Conservation (phyloP, 2,113 vertebrate genomes). For the Connochaetes taurinus region DNA sequence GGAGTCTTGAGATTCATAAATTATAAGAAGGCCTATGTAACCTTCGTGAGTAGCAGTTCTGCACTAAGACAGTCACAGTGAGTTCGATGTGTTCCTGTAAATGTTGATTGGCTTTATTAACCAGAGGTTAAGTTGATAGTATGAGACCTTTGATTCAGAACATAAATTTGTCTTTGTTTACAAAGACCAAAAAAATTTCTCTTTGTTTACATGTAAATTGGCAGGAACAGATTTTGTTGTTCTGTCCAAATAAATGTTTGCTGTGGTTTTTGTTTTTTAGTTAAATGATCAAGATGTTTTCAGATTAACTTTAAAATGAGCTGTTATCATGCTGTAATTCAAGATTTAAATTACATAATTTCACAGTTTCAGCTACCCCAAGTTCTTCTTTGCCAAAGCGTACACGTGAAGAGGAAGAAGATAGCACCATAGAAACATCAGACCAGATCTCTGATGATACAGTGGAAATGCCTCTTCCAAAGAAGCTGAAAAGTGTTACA, state of each 20-base stretch:
- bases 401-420: constrained; percentile 92
- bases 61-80: background rate
- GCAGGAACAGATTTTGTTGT: background rate
- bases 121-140: background rate
- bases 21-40: background rate
- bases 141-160: background rate
- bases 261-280: background rate
- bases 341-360: constrained; percentile 9
- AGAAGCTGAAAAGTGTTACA: constrained; percentile 90
- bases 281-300: background rate
- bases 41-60: background rate
- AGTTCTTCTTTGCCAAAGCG: constrained; percentile 92
- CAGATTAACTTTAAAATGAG: background rate
- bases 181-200: background rate
- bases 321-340: background rate
- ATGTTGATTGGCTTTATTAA: background rate
- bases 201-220: background rate
- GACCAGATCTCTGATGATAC: constrained; percentile 88
- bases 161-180: background rate
- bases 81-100: background rate
- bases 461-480: constrained; percentile 88
- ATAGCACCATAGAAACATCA: constrained; percentile 83
- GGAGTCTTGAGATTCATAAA: background rate
- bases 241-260: background rate
- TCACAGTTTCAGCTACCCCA: constrained; percentile 91